Evolutionary conservation across 1,140 invertebrate species (phyloP).

Genomic region (Lanistes nyassanus): DNA sequence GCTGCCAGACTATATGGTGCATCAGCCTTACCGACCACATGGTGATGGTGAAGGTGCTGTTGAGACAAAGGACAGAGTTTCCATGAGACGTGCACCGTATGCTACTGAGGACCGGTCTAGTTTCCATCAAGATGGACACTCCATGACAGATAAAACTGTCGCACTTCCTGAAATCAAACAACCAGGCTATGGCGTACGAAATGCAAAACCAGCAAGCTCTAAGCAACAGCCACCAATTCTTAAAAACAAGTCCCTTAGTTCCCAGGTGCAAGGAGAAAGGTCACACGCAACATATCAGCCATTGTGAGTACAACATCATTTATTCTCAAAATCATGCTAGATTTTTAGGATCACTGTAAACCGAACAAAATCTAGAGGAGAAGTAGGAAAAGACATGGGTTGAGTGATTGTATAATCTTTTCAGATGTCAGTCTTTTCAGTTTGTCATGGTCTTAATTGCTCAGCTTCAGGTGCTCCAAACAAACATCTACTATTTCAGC

Average conservation of each 20-base stretch:
- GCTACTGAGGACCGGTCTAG: constrained; percentile 46
- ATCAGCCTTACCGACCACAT: constrained; percentile 47
- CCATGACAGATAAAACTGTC: constrained; percentile 54
- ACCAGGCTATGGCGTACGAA: constrained; percentile 53
- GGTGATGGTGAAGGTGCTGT: background rate
- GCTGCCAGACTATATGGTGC: constrained; percentile 63
- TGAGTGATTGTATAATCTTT: too few relatives aligned
- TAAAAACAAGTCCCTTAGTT: constrained; percentile 6
- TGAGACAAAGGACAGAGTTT: constrained; percentile 3
- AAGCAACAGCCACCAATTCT: background rate
- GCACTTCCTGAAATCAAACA: constrained; percentile 52
- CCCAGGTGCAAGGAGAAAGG: background rate
- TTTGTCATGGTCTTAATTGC: too few relatives aligned
- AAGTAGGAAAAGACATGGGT: too few relatives aligned
- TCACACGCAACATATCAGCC: constrained; percentile 7
- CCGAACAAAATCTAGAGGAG: too few relatives aligned
- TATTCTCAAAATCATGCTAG: too few relatives aligned
- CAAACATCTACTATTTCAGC: too few relatives aligned
- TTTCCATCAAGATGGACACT: constrained; percentile 47
- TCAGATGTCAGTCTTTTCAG: too few relatives aligned
- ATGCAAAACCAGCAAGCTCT: constrained; percentile 25
- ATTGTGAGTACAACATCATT: constrained; percentile 2
- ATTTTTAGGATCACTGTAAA: too few relatives aligned
- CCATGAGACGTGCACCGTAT: constrained; percentile 41
- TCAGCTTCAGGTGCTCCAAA: too few relatives aligned